Evolutionary conservation across 2,113 vertebrate species (phyloP).

Genomic region (Perca fluviatilis): DNA sequence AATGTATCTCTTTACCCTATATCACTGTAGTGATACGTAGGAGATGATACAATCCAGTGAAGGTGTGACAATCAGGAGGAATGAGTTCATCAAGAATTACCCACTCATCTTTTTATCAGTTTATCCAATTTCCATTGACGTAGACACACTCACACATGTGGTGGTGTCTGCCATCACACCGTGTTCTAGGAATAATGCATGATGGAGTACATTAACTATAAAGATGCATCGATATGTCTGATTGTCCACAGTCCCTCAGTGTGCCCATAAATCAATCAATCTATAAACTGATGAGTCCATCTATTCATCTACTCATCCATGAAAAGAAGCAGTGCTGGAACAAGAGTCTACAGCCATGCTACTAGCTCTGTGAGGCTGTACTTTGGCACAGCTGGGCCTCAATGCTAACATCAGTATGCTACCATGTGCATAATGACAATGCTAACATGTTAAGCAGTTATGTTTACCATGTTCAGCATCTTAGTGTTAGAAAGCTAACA

Average conservation of each 20-base stretch:
- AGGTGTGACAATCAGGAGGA: conserved; percentile 10
- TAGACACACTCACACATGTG: conserved; percentile 19
- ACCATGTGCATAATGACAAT: neutral
- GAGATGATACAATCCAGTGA: conserved; percentile 7
- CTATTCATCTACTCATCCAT: neutral
- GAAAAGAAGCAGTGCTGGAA: neutral
- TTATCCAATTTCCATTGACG: conserved; percentile 33
- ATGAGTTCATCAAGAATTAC: conserved; percentile 26
- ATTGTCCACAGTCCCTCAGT: conserved; percentile 12
- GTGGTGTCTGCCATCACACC: conserved; percentile 4
- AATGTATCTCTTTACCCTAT: conserved; percentile 67
- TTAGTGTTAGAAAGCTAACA: neutral
- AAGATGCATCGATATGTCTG: conserved; percentile 19
- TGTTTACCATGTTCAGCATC: neutral
- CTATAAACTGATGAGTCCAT: conserved; percentile 21
- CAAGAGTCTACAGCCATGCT: neutral
- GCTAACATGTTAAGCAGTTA: neutral
- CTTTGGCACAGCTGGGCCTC: neutral
- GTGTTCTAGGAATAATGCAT: conserved; percentile 10
- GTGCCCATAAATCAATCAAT: conserved; percentile 6
- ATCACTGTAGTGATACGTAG: conserved; percentile 25
- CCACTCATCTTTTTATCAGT: conserved; percentile 18
- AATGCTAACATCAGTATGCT: neutral
- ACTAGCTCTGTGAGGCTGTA: neutral
- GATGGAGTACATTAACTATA: neutral